Evolutionary conservation across 1,140 invertebrate species (phyloP), one percentile per base, ranked within the genome.

Genomic region (Laupala kohalensis): DNA sequence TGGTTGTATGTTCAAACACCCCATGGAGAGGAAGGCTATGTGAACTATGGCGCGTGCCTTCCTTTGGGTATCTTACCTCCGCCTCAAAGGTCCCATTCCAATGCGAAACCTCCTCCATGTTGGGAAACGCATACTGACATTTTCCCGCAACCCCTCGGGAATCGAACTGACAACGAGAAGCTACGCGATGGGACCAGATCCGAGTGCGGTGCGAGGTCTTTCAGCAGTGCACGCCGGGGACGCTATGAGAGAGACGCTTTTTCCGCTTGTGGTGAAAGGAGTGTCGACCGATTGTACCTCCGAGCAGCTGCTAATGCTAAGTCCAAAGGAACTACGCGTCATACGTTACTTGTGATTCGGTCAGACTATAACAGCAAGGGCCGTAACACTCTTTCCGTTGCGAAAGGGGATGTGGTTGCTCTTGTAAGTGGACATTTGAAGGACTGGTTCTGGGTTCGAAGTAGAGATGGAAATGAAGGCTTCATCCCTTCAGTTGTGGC

Each of bases 1-100:
- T 93, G 92, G 92, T 78, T 93, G 2, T 93, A 92, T 76, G 90
- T 90, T 2, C 90, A 92, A 78, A 93, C 91, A 0, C 86, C 91
- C 71, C 90, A 93, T 78, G 90, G 90, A 0, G 92, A 92, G 73
- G 88, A 92, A 24, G 84, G 87, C 53, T 92, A 92, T 73, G 76
- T 82, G 9, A 75, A 76, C 12, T 80, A 79, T 68, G 83, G 84
- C 6, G 87, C 89, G 3, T 93, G 91, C 76, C 76, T 92, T 67
- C 90, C 91, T 0, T 75, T 93, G 30, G 90, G 90, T 66, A 90
- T 90, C 74, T 76, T 89, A 70, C 88, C 86, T 2, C 80, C 81
- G 28, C 74, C 78, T 19, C 72, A 70, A 19, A 24, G 30, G 28
- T 5, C 37, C 15, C 62, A 25, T 9, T 69, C 63, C 13, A 27